Evolutionary conservation across 2,797 vertebrate genomes (phyloP), one percentile per base, ranked within the genome.

Genomic region (Apogon hyalosoma): DNA sequence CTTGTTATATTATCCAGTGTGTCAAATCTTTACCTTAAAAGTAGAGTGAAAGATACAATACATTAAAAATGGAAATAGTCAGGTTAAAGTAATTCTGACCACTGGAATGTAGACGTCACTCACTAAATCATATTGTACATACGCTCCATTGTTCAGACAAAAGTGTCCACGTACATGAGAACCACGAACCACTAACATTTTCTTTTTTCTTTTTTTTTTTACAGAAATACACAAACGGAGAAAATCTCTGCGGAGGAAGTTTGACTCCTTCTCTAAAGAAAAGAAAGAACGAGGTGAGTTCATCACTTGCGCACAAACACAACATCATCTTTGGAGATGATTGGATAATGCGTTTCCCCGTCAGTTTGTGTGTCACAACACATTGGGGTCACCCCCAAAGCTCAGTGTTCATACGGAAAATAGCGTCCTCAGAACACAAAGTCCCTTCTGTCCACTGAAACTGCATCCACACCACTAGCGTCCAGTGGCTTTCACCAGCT

Each of bases 201-300:
- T 52, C 11, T 50, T 18, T n/a, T 60, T 46, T 59, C 38, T n/a
- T n/a, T n/a, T n/a, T n/a, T n/a, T n/a, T n/a, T n/a, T 65, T 75
- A 28, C 69, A 97, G 96, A 88, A 76, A 90, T 70, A 21, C 91
- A 63, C 33, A 96, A 94, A 57, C 85, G 93, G 54, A 91, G 87
- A 28, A 97, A 96, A 83, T 95, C 95, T 0, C 86, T 96, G 31
- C 86, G 94, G 51, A 92, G 94, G 87, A 96, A 94, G 73, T 94
- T 96, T 66, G 96, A 97, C 80, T 95, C 93, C 3, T 94, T 96
- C 54, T 95, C 96, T 0, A 96, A 95, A 80, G 96, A 96, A 68
- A 95, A 93, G 89, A 96, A 94, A 71, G 95, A 96, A 82, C 88
- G 94, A 83, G 93, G 93, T 94, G 70, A 90, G 90, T 70, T 48